Evolutionary conservation across 2,888 invertebrate genomes (phyloP).

Genomic region (Dryobotodes eremita): DNA sequence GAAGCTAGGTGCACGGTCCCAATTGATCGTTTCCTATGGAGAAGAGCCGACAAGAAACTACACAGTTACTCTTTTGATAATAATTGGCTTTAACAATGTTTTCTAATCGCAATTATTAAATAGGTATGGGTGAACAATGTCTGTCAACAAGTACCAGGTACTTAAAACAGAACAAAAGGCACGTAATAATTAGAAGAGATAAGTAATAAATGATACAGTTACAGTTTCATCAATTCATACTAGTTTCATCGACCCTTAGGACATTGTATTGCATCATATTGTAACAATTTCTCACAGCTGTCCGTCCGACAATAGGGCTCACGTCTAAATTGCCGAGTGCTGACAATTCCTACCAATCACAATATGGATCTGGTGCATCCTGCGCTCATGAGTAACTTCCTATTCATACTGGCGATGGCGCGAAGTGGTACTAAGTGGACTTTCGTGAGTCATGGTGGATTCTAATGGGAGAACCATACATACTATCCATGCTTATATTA

Average conservation of each 20-base stretch:
- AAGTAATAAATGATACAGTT: too few species aligned
- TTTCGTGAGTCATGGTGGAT: slow-evolving; percentile 9
- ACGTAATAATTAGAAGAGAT: too few species aligned
- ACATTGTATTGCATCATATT: slow-evolving; percentile 14
- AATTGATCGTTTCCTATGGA: too few species aligned
- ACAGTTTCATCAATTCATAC: too few species aligned
- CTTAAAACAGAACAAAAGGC: too few species aligned
- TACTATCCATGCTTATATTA: neutral
- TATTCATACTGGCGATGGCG: neutral
- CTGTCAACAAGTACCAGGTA: too few species aligned
- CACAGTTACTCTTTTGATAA: too few species aligned
- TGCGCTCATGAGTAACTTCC: slow-evolving; percentile 49
- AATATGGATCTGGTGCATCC: slow-evolving; percentile 56
- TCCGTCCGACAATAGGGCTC: slow-evolving; percentile 5
- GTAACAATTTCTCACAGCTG: slow-evolving; percentile 17
- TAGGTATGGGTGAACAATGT: too few species aligned
- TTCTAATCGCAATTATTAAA: too few species aligned
- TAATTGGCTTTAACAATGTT: too few species aligned
- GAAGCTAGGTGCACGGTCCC: too few species aligned
- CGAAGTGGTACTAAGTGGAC: neutral
- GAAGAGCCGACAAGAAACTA: too few species aligned
- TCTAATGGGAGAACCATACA: neutral
- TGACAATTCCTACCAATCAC: slow-evolving; percentile 52
- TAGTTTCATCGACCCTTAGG: neutral
- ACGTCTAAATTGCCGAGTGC: slow-evolving; percentile 29